Base-by-base conservation (phyloP, 1,140 invertebrate genomes). In the Sycophaga agraensis region DNA sequence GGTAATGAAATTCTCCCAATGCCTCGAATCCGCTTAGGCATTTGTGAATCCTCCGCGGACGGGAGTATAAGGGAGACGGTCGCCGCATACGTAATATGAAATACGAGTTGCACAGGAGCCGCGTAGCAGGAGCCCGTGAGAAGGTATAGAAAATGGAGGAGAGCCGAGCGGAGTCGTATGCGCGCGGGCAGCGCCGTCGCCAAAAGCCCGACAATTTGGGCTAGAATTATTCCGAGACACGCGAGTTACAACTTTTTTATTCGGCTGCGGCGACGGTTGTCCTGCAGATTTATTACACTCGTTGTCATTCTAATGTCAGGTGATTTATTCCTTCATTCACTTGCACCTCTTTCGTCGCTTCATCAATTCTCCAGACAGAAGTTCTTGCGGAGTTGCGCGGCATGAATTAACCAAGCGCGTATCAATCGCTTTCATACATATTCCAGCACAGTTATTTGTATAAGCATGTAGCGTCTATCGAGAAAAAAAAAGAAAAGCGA, bases 11-110 rank as follows among this genome's bases (percentile, higher is more conserved):
- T 54, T 61, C 59, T 54, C 42, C 17, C 42, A 16, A 34, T 24
- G 50, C 40, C 8, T 54, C 49, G 58, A 39, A 60, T 53, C 28
- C 58, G 40, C 49, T 60, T 60, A 53, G 49, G 40, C 16, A 53
- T 60, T 60, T 53, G 39, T 46, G 49, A 53, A 53, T 56, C 21
- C 26, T 14, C 16, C 0, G 16, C 11, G 17, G 28, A 28, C 22
- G 28, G 42, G 59, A 46, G 54, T 11, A 11, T 56, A 51, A n/a
- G 16, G 45, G 2, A 12, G 37, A 59, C 39, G 46, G 21, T 26
- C 19, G n/a, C 39, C 28, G 66, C 58, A 68, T 68, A 68, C 64
- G 54, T 50, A 66, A 61, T 22, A 35, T 51, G 39, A 59, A 51
- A 51, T 50, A 51, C 21, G 17, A 22, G 19, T 50, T 42, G 17